phyloP scores from a whole-genome alignment of 1,140 invertebrate genomes.

The Saccostrea glomerata region DNA sequence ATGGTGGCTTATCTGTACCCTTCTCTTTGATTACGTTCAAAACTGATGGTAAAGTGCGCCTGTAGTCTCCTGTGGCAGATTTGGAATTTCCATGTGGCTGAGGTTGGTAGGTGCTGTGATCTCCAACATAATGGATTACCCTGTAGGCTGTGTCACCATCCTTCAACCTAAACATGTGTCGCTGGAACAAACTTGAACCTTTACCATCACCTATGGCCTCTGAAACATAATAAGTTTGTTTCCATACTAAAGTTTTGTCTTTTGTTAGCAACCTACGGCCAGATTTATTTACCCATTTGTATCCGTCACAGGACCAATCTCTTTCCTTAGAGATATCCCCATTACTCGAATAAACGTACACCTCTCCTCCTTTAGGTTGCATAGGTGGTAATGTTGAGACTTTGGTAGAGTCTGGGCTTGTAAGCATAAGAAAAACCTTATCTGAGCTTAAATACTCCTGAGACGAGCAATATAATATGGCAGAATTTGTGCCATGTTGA shows the following conservation, averaged over 20 bases:
- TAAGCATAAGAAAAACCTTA: no score
- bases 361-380: constrained; percentile 11
- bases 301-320: constrained; percentile 38
- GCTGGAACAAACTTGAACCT: constrained; percentile 3
- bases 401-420: background rate
- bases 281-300: constrained; percentile 33
- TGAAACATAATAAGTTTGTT: background rate
- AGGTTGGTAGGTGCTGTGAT: constrained; percentile 18
- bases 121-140: constrained; percentile 45
- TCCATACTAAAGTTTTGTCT: constrained; percentile 4
- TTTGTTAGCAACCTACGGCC: constrained; percentile 32
- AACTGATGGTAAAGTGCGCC: constrained; percentile 22
- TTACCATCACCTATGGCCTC: background rate
- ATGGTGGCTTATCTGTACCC: no score
- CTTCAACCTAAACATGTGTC: background rate
- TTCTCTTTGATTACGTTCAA: no score
- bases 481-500: no score
- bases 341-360: background rate
- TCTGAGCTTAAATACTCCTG: no score
- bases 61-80: background rate
- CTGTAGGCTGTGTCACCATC: background rate
- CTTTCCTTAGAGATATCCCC: background rate
- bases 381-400: background rate
- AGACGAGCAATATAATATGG: no score
- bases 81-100: constrained; percentile 18